phyloP scores from a whole-genome alignment of 2,113 vertebrate species.

The Isichthys henryi region DNA sequence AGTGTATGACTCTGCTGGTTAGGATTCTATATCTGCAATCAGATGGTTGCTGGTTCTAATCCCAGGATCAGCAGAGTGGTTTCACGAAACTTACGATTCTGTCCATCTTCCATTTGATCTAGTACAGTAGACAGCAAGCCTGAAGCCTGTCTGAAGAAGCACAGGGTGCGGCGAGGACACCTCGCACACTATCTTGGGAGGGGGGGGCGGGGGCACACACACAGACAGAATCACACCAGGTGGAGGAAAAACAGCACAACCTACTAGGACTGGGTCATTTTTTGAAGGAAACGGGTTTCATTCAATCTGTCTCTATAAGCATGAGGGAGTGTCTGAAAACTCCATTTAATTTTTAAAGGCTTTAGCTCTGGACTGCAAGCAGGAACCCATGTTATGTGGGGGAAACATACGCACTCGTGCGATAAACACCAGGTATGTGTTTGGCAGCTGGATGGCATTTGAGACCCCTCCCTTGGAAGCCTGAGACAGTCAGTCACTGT shows the following conservation, averaged over 20 bases:
- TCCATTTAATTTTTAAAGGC: not conserved
- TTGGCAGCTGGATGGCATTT: not conserved
- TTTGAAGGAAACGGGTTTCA: not conserved
- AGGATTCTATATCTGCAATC: not conserved
- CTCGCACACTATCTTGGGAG: too few species aligned
- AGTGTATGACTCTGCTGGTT: not conserved
- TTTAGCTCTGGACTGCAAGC: not conserved
- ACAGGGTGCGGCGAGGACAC: too few species aligned
- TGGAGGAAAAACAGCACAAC: not conserved
- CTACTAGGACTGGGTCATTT: not conserved
- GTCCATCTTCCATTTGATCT: not conserved
- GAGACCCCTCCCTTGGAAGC: not conserved
- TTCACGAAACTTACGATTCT: not conserved
- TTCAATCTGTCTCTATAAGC: not conserved
- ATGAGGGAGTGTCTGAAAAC: not conserved
- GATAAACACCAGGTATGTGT: too few species aligned
- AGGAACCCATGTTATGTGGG: too few species aligned
- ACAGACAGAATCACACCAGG: not conserved
- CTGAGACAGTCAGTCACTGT: not conserved
- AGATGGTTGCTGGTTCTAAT: not conserved
- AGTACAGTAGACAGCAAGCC: not conserved
- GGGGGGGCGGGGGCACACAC: too few species aligned
- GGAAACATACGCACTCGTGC: too few species aligned
- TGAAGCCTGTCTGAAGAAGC: not conserved
- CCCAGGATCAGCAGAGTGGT: not conserved